Evolutionary conservation across 2,888 invertebrate genomes (phyloP).

Genomic region (Microdon myrmicae): DNA sequence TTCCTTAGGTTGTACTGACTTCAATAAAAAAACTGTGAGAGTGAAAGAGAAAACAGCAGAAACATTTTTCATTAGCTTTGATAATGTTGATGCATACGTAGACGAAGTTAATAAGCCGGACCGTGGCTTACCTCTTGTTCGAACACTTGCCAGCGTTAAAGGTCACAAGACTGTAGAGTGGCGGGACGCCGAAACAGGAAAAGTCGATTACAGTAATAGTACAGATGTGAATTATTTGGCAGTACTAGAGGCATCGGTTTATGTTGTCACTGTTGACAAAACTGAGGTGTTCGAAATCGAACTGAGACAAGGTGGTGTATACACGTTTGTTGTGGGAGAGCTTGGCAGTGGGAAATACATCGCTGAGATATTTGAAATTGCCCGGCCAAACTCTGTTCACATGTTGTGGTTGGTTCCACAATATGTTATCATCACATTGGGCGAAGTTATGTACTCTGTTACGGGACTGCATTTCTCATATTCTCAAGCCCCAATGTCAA

Average conservation of each 20-base stretch:
- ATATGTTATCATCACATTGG: slow-evolving; percentile 74
- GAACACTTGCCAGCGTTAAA: slow-evolving; percentile 58
- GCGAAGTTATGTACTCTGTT: slow-evolving; percentile 75
- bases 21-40: no score
- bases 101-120: slow-evolving; percentile 61
- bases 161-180: slow-evolving; percentile 54
- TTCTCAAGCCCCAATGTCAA: slow-evolving; percentile 76
- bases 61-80: slow-evolving; percentile 57
- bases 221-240: slow-evolving; percentile 53
- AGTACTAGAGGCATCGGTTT: slow-evolving; percentile 54
- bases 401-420: slow-evolving; percentile 77
- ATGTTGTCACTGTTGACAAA: slow-evolving; percentile 54
- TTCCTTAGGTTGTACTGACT: slow-evolving; percentile 35
- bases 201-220: slow-evolving; percentile 45
- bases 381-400: slow-evolving; percentile 69
- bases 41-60: slow-evolving; percentile 54
- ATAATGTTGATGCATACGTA: slow-evolving; percentile 50
- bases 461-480: slow-evolving; percentile 79
- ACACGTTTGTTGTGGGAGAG: slow-evolving; percentile 59
- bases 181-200: slow-evolving; percentile 49
- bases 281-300: slow-evolving; percentile 5
- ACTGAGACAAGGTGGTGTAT: slow-evolving; percentile 64
- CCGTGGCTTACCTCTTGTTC: slow-evolving; percentile 58
- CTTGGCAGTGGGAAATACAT: slow-evolving; percentile 1
- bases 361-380: slow-evolving; percentile 52